phyloP scores from a whole-genome alignment of 1,140 invertebrate genomes.

The Phocides pigmalion region DNA sequence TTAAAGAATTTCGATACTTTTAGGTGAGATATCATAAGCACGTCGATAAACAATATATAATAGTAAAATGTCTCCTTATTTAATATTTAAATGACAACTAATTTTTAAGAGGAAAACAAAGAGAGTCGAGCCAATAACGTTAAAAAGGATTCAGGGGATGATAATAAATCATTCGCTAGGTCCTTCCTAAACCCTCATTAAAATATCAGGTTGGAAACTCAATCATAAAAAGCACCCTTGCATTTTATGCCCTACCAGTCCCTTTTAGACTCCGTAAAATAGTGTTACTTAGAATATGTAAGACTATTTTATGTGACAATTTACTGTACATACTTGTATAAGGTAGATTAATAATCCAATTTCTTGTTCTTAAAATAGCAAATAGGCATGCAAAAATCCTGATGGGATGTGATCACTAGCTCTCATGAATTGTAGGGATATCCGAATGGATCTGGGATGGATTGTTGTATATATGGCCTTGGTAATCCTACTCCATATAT shows the following conservation, averaged over 20 bases:
- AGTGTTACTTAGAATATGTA: conserved; percentile 1
- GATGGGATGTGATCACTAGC: no score
- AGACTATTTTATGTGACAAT: no score
- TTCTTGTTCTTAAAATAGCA: no score
- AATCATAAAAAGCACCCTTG: conserved; percentile 49
- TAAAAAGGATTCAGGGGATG: conserved; percentile 46
- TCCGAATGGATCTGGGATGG: no score
- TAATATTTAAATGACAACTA: not conserved
- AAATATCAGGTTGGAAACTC: conserved; percentile 49
- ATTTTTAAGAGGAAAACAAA: conserved; percentile 6
- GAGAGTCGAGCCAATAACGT: conserved; percentile 18
- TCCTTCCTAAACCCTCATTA: conserved; percentile 54
- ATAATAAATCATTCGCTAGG: conserved; percentile 55
- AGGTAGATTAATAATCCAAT: no score
- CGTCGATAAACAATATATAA: not conserved
- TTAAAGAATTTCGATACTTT: no score
- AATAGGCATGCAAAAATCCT: no score
- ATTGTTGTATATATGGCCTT: no score
- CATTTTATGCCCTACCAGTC: conserved; percentile 10
- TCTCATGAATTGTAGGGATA: no score
- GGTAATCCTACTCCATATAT: no score
- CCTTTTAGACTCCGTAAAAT: conserved; percentile 24
- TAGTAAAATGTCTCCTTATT: not conserved
- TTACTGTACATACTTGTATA: no score
- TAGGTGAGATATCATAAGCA: no score